Evolutionary conservation across 2,797 vertebrate genomes (phyloP).

Genomic region (Remorina albescens): DNA sequence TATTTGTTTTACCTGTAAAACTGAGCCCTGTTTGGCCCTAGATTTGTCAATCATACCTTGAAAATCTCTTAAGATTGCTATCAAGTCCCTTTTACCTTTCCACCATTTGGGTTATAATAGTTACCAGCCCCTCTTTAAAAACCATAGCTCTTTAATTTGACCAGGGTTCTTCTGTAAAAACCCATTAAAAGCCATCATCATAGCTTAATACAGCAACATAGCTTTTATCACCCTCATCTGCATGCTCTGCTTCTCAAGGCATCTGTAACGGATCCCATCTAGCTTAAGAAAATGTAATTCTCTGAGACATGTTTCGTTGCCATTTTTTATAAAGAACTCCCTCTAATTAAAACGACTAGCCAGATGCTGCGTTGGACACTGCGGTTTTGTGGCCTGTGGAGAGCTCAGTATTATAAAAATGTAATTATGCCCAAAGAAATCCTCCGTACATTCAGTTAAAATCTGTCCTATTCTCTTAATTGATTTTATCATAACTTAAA

Average conservation of each 20-base stretch:
- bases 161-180: constrained; percentile 17
- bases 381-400: no score
- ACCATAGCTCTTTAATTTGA: constrained; percentile 26
- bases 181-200: constrained; percentile 1
- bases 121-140: constrained; percentile 29
- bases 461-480: not conserved
- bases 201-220: not conserved
- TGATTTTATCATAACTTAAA: not conserved
- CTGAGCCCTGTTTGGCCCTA: constrained; percentile 40
- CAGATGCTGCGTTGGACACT: not conserved
- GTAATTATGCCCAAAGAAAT: not conserved
- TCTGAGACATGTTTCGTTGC: not conserved
- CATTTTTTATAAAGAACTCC: constrained; percentile 10
- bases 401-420: not conserved
- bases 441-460: not conserved
- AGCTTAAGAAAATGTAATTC: not conserved
- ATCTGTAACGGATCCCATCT: not conserved
- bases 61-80: constrained; percentile 33
- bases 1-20: constrained; percentile 63
- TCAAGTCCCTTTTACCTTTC: constrained; percentile 22
- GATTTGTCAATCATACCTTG: constrained; percentile 37
- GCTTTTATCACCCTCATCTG: not conserved
- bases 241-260: not conserved
- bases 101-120: constrained; percentile 52
- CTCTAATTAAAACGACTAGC: constrained; percentile 1